Conservation (phyloP, 2,797 vertebrate genomes). For the Coluber constrictor region DNA sequence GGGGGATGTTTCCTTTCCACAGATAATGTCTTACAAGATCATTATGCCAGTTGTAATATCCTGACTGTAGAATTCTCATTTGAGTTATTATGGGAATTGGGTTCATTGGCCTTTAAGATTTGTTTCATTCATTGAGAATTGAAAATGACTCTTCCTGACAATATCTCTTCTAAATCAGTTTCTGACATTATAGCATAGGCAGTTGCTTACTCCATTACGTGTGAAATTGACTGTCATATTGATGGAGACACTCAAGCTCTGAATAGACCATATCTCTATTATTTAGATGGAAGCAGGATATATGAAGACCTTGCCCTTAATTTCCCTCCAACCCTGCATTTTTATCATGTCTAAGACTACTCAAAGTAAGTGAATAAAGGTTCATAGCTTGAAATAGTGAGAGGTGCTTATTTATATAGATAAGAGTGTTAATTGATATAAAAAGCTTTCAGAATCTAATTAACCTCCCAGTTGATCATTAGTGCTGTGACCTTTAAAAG, state of each 20-base stretch:
- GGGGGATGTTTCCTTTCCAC: neutral
- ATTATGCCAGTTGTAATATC: neutral
- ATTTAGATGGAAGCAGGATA: neutral
- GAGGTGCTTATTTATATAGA: conserved; percentile 67
- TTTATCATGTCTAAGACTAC: neutral
- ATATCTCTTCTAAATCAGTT: neutral
- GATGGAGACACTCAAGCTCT: neutral
- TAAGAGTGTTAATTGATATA: conserved; percentile 73
- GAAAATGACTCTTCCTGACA: neutral
- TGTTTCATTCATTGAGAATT: neutral
- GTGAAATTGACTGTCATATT: neutral
- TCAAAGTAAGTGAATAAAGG: neutral
- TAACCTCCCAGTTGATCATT: conserved; percentile 95
- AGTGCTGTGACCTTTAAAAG: conserved; percentile 98
- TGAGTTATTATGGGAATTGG: neutral
- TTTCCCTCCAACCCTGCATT: neutral
- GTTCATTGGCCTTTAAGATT: neutral
- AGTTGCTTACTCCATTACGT: neutral
- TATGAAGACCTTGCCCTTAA: neutral
- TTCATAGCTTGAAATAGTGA: conserved; percentile 9
- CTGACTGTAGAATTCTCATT: neutral
- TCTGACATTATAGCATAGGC: neutral
- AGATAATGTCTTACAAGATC: neutral
- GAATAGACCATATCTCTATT: neutral
- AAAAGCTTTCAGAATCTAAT: conserved; percentile 91